Evolutionary conservation across 2,797 vertebrate genomes (phyloP), one percentile per base, ranked within the genome.

Genomic region (Pempheris klunzingeri): DNA sequence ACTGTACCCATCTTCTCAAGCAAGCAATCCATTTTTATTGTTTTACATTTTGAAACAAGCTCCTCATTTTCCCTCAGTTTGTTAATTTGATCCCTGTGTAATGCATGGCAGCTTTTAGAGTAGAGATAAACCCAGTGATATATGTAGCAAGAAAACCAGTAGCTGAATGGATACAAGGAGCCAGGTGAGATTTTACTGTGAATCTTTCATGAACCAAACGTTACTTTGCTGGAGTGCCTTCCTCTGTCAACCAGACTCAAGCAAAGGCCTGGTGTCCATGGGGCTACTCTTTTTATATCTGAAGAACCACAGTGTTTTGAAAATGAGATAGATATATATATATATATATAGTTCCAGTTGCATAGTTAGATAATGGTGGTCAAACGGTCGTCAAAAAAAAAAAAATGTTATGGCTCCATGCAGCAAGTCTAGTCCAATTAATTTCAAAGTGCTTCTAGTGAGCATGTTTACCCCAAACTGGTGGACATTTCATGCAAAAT

Each of bases 221-320:
- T 72, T 26, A 75, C 81, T 80, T 82, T 81, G 78, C 80, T 90
- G 52, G 82, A 90, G 93, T 92, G 93, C 92, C 92, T 94, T 94
- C 53, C 65, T 80, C 71, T 88, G 71, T 55, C 86, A 32, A 72
- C 80, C 66, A 1, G 68, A 87, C 70, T 68, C 80, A 39, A 78
- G 71, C 36, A 24, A 66, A 22, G 6, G 50, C 49, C n/a, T 8
- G 12, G 44, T 39, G 26, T 60, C 47, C 43, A 39, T 7, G 18
- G 4, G 60, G 60, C 63, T 73, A 22, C n/a, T 30, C 3, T 71
- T 57, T 60, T 78, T 54, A 74, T 39, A 73, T 36, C 26, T 11
- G 13, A 68, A 52, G 28, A 30, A 55, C 41, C 34, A 26, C 18
- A 47, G n/a, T 15, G 12, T 44, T 66, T 80, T 52, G 36, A 20